These are phyloP conservation scores for Macrotis lagotis DNA, from an alignment of 2,113 vertebrate genomes.

Conservation along the genomic window DNA sequence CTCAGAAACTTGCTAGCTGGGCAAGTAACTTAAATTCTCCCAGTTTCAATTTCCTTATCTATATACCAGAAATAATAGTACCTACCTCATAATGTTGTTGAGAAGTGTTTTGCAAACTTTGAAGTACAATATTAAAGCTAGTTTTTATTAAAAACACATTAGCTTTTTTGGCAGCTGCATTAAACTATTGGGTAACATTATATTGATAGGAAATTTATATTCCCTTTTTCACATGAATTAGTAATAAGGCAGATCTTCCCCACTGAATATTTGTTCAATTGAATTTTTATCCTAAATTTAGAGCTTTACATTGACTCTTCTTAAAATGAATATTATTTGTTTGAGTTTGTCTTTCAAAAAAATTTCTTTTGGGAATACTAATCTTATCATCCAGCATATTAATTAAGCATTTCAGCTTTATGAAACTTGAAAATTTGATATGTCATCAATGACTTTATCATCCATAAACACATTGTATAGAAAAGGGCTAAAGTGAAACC, in stretches of 20 bases:
- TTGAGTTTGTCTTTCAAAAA: neutral
- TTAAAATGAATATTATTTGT: neutral
- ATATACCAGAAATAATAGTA: too few species aligned
- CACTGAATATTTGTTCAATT: neutral
- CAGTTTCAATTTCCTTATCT: neutral
- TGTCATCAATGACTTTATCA: neutral
- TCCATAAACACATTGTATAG: neutral
- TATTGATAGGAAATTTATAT: neutral
- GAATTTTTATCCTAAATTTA: neutral
- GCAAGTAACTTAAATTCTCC: neutral
- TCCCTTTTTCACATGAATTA: neutral
- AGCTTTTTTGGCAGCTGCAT: neutral
- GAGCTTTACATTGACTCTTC: neutral
- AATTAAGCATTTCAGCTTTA: neutral
- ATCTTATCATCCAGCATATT: neutral
- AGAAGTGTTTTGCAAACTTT: neutral
- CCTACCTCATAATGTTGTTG: neutral
- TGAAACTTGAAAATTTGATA: neutral
- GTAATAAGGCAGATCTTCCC: neutral
- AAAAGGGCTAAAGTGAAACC: neutral
- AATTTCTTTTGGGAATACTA: neutral
- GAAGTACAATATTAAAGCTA: neutral
- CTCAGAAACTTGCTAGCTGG: neutral
- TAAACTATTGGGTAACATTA: neutral
- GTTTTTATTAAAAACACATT: neutral